Evolutionary conservation across 2,888 invertebrate genomes (phyloP).

Genomic region (Drosophila stalkeri): DNA sequence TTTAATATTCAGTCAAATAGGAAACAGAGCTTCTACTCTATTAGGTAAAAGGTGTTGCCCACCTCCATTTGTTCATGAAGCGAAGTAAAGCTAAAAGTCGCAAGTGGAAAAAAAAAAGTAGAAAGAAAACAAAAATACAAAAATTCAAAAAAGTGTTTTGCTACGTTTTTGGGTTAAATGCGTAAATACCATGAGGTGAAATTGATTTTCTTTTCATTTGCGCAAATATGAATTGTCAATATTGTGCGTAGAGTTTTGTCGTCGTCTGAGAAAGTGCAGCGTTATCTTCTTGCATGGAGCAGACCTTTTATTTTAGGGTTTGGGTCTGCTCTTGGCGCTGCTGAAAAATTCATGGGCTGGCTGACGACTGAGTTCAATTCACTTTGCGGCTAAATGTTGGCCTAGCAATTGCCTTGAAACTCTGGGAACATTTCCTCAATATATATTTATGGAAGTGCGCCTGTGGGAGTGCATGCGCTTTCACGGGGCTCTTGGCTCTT

Average conservation of each 20-base stretch:
- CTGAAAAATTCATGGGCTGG: slow-evolving; percentile 70
- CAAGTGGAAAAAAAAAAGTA: slow-evolving; percentile 29
- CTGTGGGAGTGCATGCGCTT: slow-evolving; percentile 62
- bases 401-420: slow-evolving; percentile 50
- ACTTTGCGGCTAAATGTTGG: slow-evolving; percentile 59
- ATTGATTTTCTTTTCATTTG: slow-evolving; percentile 85
- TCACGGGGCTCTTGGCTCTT: slow-evolving; percentile 20
- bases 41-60: slow-evolving; percentile 3
- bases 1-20: not conserved
- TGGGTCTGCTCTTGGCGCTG: slow-evolving; percentile 49
- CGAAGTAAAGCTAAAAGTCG: slow-evolving; percentile 31
- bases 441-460: slow-evolving; percentile 55
- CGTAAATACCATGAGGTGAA: slow-evolving; percentile 84
- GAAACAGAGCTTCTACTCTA: slow-evolving; percentile 4
- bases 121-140: slow-evolving; percentile 2
- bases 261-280: slow-evolving; percentile 75
- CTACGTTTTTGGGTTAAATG: slow-evolving; percentile 80
- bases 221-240: slow-evolving; percentile 84
- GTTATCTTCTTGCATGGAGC: slow-evolving; percentile 29
- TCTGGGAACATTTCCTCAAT: slow-evolving; percentile 29
- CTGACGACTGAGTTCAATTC: slow-evolving; percentile 62
- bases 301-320: slow-evolving; percentile 29
- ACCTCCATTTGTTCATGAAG: not conserved
- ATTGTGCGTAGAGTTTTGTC: slow-evolving; percentile 69
- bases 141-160: slow-evolving; percentile 28